Percentiles rank a stretch among this genome's conserved stretches.
Conservation (phyloP, 1,140 invertebrate species). For the Periplaneta americana region DNA sequence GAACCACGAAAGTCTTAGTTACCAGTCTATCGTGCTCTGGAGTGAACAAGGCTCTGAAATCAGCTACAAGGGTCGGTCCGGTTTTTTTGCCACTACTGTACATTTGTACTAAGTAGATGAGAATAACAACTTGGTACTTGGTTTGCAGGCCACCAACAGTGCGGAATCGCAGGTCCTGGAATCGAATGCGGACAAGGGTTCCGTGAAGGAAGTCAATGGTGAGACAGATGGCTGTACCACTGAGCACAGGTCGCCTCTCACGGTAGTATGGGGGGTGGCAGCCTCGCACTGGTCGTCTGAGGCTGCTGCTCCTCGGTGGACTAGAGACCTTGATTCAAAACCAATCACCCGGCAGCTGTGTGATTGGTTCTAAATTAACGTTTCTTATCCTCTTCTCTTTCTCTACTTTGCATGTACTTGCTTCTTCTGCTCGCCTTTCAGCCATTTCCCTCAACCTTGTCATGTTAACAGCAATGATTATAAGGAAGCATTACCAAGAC, state of each 20-base stretch:
- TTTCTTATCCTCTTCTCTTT: background rate
- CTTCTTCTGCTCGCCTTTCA: background rate
- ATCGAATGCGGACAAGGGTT: background rate
- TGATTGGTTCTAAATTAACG: background rate
- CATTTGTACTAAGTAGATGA: too few relatives aligned
- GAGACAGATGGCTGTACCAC: background rate
- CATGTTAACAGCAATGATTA: too few relatives aligned
- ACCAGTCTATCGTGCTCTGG: too few relatives aligned
- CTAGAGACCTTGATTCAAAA: background rate
- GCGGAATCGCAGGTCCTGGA: background rate
- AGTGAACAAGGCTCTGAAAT: too few relatives aligned
- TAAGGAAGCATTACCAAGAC: too few relatives aligned
- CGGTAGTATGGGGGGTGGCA: background rate
- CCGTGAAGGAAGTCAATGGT: background rate
- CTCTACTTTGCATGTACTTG: background rate
- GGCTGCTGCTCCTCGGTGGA: background rate
- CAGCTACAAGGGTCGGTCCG: too few relatives aligned
- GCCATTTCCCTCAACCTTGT: background rate
- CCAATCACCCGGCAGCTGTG: background rate
- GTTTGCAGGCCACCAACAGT: background rate
- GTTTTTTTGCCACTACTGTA: too few relatives aligned
- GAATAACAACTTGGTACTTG: too few relatives aligned
- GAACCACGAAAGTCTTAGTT: too few relatives aligned
- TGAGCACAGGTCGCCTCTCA: background rate
- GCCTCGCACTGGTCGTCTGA: too few relatives aligned